Conservation (phyloP, 2,113 vertebrate species). For the Proteles cristata region DNA sequence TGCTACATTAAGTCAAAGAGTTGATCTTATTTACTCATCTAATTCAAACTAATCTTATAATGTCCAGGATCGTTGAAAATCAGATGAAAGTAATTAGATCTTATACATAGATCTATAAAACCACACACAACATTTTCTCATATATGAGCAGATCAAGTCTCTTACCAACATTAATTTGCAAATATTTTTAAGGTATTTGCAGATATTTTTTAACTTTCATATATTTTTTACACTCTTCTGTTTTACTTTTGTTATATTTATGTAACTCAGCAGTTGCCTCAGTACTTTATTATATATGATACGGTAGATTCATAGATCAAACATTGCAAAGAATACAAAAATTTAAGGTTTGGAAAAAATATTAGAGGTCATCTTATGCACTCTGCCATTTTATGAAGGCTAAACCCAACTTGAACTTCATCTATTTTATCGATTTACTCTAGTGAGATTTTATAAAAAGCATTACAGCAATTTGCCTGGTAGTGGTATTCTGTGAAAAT, state of each 20-base stretch:
- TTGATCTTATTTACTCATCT: background rate
- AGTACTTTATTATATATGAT: background rate
- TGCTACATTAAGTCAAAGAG: background rate
- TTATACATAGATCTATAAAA: background rate
- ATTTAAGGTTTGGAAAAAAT: background rate
- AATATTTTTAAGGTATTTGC: background rate
- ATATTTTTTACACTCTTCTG: background rate
- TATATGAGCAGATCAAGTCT: background rate
- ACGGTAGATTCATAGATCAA: background rate
- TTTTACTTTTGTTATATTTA: background rate
- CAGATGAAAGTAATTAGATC: background rate
- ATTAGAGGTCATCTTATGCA: background rate
- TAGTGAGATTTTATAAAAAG: slow-evolving; percentile 1
- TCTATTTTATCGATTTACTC: background rate
- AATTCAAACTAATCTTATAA: background rate
- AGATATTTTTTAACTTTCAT: slow-evolving; percentile 1
- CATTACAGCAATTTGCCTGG: background rate
- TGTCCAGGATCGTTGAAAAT: background rate
- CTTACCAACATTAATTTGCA: background rate
- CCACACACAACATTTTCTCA: background rate
- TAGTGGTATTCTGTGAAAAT: background rate
- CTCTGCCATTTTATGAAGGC: background rate
- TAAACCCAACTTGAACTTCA: background rate
- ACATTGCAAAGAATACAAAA: background rate
- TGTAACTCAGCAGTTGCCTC: background rate